Conservation (phyloP, 1,140 invertebrate species). For the Pygmarrhopalites habei region DNA sequence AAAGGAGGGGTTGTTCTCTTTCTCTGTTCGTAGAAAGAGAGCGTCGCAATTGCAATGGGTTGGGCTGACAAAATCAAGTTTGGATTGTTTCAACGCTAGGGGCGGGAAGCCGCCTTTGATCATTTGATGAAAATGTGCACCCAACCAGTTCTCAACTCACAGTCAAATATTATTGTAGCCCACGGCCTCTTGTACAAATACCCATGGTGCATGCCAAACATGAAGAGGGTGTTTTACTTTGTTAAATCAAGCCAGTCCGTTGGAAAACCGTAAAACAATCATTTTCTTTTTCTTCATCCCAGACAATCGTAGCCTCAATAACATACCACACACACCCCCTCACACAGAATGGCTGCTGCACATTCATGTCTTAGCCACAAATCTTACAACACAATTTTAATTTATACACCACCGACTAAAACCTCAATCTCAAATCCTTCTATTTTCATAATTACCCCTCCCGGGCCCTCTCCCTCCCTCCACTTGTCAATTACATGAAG, state of each 20-base stretch:
- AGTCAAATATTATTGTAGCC: slow-evolving; percentile 34
- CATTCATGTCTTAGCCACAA: no score
- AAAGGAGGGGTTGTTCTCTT: background rate
- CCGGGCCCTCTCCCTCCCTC: no score
- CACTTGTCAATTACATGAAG: no score
- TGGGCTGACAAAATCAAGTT: slow-evolving; percentile 25
- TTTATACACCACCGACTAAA: no score
- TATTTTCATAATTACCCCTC: no score
- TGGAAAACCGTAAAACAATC: slow-evolving; percentile 12
- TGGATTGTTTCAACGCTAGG: slow-evolving; percentile 23
- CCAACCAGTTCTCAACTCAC: slow-evolving; percentile 7
- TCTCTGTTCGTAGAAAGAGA: no score
- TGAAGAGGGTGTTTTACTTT: background rate
- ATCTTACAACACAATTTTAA: no score
- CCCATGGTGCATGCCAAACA: background rate
- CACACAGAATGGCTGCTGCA: no score
- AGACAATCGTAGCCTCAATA: no score
- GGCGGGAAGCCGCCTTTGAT: slow-evolving; percentile 35
- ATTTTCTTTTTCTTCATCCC: slow-evolving; percentile 14
- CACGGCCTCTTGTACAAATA: slow-evolving; percentile 8
- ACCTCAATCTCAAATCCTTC: no score
- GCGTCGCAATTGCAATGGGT: slow-evolving; percentile 14
- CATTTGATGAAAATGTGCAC: slow-evolving; percentile 39
- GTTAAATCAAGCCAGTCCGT: slow-evolving; percentile 3
- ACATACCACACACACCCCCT: no score